Evolutionary conservation across 2,113 vertebrate genomes (phyloP), one percentile per base, ranked within the genome.

Genomic region (Chaetorhynchus papuensis): DNA sequence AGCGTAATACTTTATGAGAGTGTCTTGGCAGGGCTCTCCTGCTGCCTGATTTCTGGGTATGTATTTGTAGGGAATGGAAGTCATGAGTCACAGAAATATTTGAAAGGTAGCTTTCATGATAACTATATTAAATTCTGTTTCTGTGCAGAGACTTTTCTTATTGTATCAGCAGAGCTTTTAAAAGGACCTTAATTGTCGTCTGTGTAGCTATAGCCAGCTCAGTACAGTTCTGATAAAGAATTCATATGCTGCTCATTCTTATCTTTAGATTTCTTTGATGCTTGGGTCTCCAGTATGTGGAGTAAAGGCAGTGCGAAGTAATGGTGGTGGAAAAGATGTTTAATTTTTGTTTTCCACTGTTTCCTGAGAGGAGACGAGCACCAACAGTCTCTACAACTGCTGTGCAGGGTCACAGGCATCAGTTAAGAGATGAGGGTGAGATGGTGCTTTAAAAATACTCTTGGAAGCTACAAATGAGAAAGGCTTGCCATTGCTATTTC

Each of bases 1-100:
- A 21, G 31, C 26, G 3, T n/a, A 9, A 11, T 7, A 57, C 26
- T 69, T 69, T 69, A 23, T 0, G 1, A n/a, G 45, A 70, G 16
- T 54, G 19, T 90, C 42, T 56, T 31, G 6, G 6, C 23, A 4
- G 3, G 8, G 15, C 66, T 90, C 64, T 57, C 12, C 5, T 35
- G 64, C 63, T 89, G 17, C 41, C 54, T 66, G 26, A 45, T 49
- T 76, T 82, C 65, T 89, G n/a, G 23, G 20, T 39, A 5, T 37
- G 22, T 39, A 13, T 49, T 65, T 83, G 33, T 68, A 78, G 44
- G 39, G 54, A 66, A 60, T 19, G 26, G 72, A 77, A 89, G 31
- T 24, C 23, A 33, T 65, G 11, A 41, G n/a, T 84, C 35, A 17
- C 33, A 59, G 61, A 82, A 87, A 47, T 72, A 56, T 11, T 69